A percentile compares a stretch with the other conserved stretches of the same genome.
phyloP scores from a whole-genome alignment of 1,140 invertebrate genomes.

The Zophobas morio region DNA sequence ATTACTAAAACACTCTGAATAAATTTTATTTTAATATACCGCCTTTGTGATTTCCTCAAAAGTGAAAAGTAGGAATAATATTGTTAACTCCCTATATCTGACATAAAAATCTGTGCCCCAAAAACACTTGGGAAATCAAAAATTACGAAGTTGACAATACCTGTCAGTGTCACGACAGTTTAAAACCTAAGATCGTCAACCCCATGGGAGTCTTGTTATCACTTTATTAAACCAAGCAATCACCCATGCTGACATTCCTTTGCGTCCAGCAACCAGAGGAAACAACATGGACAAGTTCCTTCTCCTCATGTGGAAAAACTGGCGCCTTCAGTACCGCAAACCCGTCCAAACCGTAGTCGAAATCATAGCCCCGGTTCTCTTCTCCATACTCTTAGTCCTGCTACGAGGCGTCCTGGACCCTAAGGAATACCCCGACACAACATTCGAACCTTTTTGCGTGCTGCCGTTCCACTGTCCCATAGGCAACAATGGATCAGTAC shows the following conservation, averaged over 20 bases:
- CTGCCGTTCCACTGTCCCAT: conserved; percentile 32
- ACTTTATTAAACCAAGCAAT: too few species aligned
- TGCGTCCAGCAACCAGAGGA: neutral
- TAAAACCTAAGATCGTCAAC: too few species aligned
- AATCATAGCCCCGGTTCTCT: conserved; percentile 78
- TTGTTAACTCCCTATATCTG: too few species aligned
- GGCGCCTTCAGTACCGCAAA: conserved; percentile 82
- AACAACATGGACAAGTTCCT: conserved; percentile 73
- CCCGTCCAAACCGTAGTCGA: conserved; percentile 81
- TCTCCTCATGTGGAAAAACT: conserved; percentile 90
- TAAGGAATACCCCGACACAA: conserved; percentile 34
- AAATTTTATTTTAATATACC: neutral
- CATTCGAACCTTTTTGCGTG: conserved; percentile 64
- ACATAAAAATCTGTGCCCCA: too few species aligned
- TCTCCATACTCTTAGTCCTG: conserved; percentile 79
- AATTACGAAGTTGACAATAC: too few species aligned
- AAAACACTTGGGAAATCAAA: too few species aligned
- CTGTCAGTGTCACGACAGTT: too few species aligned
- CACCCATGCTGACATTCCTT: too few species aligned
- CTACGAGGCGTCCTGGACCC: conserved; percentile 72
- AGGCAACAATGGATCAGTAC: neutral
- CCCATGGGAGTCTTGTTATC: too few species aligned
- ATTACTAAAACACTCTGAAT: neutral
- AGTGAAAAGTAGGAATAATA: too few species aligned
- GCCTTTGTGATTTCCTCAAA: too few species aligned